Evolutionary conservation across 2,888 invertebrate genomes (phyloP).

Genomic region (Halictus quadricinctus): DNA sequence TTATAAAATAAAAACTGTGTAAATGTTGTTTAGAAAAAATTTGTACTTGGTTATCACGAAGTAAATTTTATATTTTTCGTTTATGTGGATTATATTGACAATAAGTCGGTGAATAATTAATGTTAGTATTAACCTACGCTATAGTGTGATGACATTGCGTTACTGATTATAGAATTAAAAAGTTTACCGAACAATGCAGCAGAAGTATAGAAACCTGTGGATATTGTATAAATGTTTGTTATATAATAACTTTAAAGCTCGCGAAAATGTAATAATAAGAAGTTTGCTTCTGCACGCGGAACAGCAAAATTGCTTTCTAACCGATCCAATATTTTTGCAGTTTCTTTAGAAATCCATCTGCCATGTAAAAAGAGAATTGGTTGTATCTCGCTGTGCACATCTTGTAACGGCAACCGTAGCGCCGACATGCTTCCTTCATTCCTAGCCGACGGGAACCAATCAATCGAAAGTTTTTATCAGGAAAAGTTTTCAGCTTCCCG

Average conservation of each 20-base stretch:
- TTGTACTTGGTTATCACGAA: not conserved
- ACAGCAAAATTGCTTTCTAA: not conserved
- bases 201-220: no score
- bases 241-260: not conserved
- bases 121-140: not conserved
- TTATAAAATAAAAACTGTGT: not conserved
- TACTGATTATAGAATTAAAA: not conserved
- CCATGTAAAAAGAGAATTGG: slow-evolving; percentile 5
- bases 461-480: slow-evolving; percentile 10
- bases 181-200: not conserved
- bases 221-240: no score
- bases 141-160: not conserved
- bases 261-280: not conserved
- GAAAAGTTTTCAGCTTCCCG: slow-evolving; percentile 8
- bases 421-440: slow-evolving; percentile 9
- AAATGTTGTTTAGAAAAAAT: no score
- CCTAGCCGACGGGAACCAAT: slow-evolving; percentile 6
- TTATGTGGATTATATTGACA: not conserved
- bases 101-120: not conserved
- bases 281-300: not conserved
- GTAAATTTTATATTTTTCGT: not conserved
- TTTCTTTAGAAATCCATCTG: not conserved
- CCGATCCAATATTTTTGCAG: not conserved
- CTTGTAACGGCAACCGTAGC: not conserved
- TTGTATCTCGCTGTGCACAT: not conserved